Conservation (phyloP, 2,888 invertebrate genomes). For the Gymnoscelis rufifasciata region DNA sequence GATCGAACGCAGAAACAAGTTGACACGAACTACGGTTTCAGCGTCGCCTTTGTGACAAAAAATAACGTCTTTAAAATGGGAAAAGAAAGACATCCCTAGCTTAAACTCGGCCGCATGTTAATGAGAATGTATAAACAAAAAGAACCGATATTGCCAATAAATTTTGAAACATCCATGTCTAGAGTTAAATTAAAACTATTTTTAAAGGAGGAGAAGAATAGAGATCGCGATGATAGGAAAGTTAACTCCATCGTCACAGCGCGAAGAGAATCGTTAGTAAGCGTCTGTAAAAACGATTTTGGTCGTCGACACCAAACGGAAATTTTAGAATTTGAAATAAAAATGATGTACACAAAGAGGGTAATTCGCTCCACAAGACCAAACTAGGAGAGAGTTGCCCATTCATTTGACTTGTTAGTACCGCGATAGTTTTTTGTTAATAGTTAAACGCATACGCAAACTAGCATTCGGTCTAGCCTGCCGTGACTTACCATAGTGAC, state of each 20-base stretch:
- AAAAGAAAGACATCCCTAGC: conserved; percentile 15
- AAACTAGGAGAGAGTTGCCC: conserved; percentile 66
- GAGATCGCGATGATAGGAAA: conserved; percentile 26
- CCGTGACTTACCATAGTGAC: conserved; percentile 97
- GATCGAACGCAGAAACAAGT: conserved; percentile 98
- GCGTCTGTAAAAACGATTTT: conserved; percentile 75
- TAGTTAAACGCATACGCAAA: conserved; percentile 53
- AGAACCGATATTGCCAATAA: conserved; percentile 34
- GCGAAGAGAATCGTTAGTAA: conserved; percentile 28
- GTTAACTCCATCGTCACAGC: conserved; percentile 33
- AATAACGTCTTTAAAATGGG: conserved; percentile 45
- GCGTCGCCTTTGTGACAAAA: conserved; percentile 83
- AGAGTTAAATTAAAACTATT: conserved; percentile 33
- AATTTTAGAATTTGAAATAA: conserved; percentile 45
- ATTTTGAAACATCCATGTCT: conserved; percentile 39
- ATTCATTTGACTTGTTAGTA: conserved; percentile 76
- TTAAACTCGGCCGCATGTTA: conserved; percentile 30
- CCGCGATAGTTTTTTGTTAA: conserved; percentile 38
- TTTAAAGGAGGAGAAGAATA: conserved; percentile 9
- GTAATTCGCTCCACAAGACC: conserved; percentile 60
- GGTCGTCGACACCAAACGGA: conserved; percentile 74
- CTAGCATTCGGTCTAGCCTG: conserved; percentile 63
- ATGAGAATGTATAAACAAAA: conserved; percentile 57
- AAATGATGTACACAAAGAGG: conserved; percentile 52
- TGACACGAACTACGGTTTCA: conserved; percentile 93